Percentiles rank a stretch among this genome's conserved stretches.
Evolutionary conservation across 2,113 vertebrate species (phyloP).

Genomic region (Cyprinus carpio): DNA sequence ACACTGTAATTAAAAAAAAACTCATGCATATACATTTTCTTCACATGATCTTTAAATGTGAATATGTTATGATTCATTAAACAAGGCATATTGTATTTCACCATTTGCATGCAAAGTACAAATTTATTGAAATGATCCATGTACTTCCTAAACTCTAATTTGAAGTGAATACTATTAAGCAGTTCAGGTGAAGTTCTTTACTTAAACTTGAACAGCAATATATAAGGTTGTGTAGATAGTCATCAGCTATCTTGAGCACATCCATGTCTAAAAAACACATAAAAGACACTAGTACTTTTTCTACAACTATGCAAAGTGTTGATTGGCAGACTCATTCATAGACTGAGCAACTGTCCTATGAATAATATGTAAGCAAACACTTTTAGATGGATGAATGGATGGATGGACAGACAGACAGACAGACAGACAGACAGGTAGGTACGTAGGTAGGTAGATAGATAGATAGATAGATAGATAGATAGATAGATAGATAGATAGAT

Average conservation of each 20-base stretch:
- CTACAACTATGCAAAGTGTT: not conserved
- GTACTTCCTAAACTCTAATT: not conserved
- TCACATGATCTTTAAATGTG: not conserved
- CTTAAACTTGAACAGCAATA: not conserved
- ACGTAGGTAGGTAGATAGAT: too few species aligned
- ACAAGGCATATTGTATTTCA: not conserved
- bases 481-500: too few species aligned
- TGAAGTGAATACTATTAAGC: not conserved
- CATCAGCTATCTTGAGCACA: not conserved
- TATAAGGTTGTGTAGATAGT: not conserved
- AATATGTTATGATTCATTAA: not conserved
- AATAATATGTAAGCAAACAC: not conserved
- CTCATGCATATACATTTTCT: not conserved
- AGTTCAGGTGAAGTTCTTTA: not conserved
- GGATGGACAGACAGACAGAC: not conserved
- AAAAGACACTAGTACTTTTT: not conserved
- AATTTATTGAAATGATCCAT: not conserved
- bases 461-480: too few species aligned
- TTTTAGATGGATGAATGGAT: not conserved
- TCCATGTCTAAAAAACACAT: not conserved
- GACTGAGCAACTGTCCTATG: not conserved
- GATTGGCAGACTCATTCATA: not conserved
- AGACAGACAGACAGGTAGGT: too few species aligned
- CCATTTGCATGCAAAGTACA: not conserved
- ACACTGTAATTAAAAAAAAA: not conserved